phyloP scores from a whole-genome alignment of 2,113 vertebrate genomes.

The Chamaea fasciata region DNA sequence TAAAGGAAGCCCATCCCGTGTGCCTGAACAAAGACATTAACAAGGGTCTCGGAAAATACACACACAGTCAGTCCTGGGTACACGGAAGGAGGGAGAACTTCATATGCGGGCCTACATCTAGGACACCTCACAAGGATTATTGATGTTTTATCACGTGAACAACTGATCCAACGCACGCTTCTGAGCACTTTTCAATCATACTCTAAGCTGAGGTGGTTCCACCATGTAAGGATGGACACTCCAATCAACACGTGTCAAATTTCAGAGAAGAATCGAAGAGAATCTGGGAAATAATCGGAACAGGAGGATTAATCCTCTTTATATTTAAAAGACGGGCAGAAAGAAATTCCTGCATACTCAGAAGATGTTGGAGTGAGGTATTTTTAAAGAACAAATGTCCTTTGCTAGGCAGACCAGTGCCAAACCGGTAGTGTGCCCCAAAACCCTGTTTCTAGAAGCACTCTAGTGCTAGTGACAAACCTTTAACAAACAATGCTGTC shows the following conservation, averaged over 20 bases:
- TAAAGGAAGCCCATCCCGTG: background rate
- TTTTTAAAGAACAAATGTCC: background rate
- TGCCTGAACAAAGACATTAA: background rate
- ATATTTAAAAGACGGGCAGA: background rate
- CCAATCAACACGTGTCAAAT: background rate
- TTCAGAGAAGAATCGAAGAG: background rate
- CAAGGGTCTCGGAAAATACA: background rate
- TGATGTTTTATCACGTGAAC: background rate
- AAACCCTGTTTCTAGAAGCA: background rate
- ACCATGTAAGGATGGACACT: background rate
- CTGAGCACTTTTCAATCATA: background rate
- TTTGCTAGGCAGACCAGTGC: background rate
- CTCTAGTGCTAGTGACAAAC: background rate
- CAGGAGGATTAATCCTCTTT: background rate
- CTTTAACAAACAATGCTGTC: background rate
- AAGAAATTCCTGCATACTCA: background rate
- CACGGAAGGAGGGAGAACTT: background rate
- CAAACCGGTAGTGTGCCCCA: background rate
- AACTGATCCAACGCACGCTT: background rate
- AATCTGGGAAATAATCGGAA: background rate
- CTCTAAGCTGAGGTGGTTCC: background rate
- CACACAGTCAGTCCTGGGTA: background rate
- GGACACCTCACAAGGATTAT: background rate
- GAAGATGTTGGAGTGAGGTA: background rate
- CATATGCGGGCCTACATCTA: background rate